Evolutionary conservation across 2,888 invertebrate genomes (phyloP).

Genomic region (Drosophila birchii): DNA sequence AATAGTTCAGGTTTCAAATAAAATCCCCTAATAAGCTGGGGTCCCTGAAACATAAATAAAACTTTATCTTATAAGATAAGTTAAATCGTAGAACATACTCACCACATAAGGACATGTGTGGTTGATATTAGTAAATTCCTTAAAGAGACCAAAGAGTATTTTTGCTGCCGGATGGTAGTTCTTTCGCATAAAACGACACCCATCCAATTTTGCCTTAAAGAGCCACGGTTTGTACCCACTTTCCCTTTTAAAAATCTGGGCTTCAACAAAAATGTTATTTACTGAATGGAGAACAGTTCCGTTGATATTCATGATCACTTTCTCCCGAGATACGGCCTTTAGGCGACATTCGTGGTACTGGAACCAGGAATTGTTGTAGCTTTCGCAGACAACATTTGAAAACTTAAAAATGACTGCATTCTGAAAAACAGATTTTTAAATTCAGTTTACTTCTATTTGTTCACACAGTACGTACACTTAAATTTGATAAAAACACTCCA

Average conservation of each 20-base stretch:
- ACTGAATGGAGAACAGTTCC: not conserved
- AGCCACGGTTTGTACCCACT: conserved; percentile 17
- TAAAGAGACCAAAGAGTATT: not conserved
- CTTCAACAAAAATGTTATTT: not conserved
- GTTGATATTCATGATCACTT: not conserved
- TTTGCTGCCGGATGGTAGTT: not conserved
- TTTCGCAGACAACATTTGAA: conserved; percentile 1
- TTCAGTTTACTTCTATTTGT: not conserved
- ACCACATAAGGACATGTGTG: conserved; percentile 7
- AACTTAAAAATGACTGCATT: not conserved
- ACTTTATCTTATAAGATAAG: no score
- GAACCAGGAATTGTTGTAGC: conserved; percentile 10
- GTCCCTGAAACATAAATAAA: not conserved
- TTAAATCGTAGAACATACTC: not conserved
- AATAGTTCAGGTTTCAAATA: conserved; percentile 12
- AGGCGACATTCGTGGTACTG: conserved; percentile 5
- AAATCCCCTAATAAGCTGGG: not conserved
- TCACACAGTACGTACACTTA: not conserved
- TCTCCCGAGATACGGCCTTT: conserved; percentile 4
- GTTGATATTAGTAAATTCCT: conserved; percentile 4
- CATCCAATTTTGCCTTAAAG: rapidly evolving
- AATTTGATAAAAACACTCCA: no score
- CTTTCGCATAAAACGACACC: not conserved
- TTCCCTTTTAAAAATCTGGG: not conserved
- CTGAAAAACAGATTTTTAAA: not conserved